These are phyloP conservation scores for Babylonia areolata DNA, from an alignment of 1,140 invertebrate species.

Conservation along the genomic window DNA sequence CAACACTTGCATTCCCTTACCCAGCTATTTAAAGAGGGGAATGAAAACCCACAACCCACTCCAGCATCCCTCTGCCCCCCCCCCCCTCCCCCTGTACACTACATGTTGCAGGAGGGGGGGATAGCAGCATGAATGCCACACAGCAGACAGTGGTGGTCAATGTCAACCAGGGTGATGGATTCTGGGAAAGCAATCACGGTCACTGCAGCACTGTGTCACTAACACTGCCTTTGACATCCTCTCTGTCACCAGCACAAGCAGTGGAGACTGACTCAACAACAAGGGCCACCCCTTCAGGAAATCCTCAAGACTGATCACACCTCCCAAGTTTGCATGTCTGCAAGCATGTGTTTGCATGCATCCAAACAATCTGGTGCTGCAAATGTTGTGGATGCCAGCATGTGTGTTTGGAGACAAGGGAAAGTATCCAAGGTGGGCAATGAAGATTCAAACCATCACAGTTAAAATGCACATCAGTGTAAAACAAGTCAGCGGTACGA, in stretches of 20 bases:
- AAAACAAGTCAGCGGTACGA: not conserved
- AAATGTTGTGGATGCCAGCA: not conserved
- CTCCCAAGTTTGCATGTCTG: not conserved
- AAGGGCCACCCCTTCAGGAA: not conserved
- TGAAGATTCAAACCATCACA: slow-evolving; percentile 4
- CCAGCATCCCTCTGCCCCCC: not conserved
- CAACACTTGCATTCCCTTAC: not conserved
- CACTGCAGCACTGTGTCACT: no score
- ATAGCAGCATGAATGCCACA: not conserved
- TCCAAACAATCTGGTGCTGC: no score
- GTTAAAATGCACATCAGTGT: not conserved
- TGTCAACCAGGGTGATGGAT: not conserved
- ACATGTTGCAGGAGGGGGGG: not conserved
- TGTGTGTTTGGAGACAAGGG: not conserved
- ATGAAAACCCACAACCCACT: no score
- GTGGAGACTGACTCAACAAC: not conserved
- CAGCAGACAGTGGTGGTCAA: not conserved
- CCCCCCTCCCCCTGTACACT: no score
- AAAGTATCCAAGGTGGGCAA: not conserved
- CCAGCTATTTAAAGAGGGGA: not conserved
- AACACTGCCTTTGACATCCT: not conserved
- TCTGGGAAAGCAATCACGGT: no score
- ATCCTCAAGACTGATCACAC: not conserved
- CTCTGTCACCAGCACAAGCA: not conserved
- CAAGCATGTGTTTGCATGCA: not conserved